Conservation (phyloP, 2,797 vertebrate species). For the Scleropages formosus region DNA sequence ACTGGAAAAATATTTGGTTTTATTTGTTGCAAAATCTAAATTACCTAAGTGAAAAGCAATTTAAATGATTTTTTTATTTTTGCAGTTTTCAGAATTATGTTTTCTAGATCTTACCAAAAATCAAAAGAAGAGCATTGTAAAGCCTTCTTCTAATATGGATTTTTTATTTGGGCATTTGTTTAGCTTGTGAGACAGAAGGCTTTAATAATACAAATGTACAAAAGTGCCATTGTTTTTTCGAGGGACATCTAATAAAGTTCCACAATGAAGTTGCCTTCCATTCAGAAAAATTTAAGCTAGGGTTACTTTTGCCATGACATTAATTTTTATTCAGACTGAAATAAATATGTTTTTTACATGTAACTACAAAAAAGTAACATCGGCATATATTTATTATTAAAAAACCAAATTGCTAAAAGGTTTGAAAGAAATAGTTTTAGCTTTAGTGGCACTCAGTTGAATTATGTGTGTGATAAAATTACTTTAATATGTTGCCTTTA, state of each 20-base stretch:
- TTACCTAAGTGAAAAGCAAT: too few species aligned
- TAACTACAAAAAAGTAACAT: too few species aligned
- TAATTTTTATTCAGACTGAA: background rate
- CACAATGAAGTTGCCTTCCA: background rate
- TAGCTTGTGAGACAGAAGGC: slow-evolving; percentile 62
- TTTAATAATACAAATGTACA: slow-evolving; percentile 56
- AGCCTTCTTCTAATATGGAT: too few species aligned
- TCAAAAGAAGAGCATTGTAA: too few species aligned
- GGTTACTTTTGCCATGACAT: background rate
- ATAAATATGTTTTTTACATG: too few species aligned
- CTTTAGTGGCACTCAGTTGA: slow-evolving; percentile 23
- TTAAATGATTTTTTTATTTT: too few species aligned
- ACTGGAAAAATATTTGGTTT: too few species aligned
- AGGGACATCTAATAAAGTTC: slow-evolving; percentile 30
- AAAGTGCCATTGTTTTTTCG: slow-evolving; percentile 62
- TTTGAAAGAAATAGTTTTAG: background rate
- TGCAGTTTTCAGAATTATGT: too few species aligned
- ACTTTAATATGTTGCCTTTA: background rate
- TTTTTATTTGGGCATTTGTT: slow-evolving; percentile 34
- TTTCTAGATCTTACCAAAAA: too few species aligned
- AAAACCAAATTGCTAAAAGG: background rate
- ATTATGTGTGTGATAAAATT: slow-evolving; percentile 42
- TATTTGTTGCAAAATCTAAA: too few species aligned
- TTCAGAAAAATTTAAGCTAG: background rate
- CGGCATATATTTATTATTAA: background rate